Conservation (phyloP, 2,888 invertebrate genomes). For the Scelioninae gen. 2 region DNA sequence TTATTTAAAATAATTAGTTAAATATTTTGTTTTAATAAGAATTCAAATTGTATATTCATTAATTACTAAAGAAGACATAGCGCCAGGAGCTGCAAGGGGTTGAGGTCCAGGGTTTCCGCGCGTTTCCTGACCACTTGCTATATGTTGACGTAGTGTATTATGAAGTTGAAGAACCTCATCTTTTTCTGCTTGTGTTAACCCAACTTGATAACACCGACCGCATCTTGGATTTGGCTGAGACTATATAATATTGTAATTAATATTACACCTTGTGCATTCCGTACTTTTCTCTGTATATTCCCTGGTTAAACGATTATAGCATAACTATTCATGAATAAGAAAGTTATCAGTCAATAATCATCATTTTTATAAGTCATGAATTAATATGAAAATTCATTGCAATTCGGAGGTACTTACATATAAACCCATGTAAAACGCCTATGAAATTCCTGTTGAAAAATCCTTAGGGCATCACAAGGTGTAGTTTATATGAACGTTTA, state of each 20-base stretch:
- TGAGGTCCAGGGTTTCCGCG: conserved; percentile 62
- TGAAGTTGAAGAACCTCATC: conserved; percentile 45
- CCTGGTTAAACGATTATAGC: background rate
- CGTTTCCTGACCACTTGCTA: conserved; percentile 54
- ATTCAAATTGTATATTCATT: background rate
- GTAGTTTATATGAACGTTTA: too few species aligned
- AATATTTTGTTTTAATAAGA: too few species aligned
- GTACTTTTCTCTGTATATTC: too few species aligned
- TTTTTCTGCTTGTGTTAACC: conserved; percentile 42
- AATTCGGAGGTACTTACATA: too few species aligned
- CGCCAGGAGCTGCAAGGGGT: conserved; percentile 54
- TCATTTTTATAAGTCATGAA: too few species aligned
- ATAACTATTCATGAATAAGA: too few species aligned
- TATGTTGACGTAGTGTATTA: conserved; percentile 57
- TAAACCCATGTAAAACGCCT: too few species aligned
- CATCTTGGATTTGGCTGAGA: conserved; percentile 2
- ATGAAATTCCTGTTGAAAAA: too few species aligned
- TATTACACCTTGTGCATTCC: background rate
- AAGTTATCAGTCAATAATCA: too few species aligned
- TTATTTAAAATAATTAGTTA: background rate
- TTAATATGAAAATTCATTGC: too few species aligned
- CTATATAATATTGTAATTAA: background rate
- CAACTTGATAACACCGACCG: conserved; percentile 36
- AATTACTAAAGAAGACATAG: conserved; percentile 19
- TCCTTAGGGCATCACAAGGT: too few species aligned